Evolutionary conservation across 2,888 invertebrate species (phyloP), one percentile per base, ranked within the genome.

Genomic region (Pheosia gnoma): DNA sequence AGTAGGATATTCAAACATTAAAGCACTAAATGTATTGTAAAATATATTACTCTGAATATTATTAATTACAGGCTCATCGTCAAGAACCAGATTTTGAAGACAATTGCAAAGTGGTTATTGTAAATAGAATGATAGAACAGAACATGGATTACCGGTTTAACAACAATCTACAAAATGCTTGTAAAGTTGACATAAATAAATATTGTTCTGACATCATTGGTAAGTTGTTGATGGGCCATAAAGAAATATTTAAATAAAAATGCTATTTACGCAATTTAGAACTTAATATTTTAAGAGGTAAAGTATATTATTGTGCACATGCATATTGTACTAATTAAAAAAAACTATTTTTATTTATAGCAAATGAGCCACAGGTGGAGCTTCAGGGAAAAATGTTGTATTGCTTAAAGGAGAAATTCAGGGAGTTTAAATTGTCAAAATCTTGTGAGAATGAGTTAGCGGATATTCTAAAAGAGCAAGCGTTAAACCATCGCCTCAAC

Each of bases 91-190:
- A 95, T 36, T 98, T 98, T 88, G 97, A 97, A 83, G 95, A 96
- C 61, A 96, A 96, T 69, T 99, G 99, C 83, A 96, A 96, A 81
- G 91, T 95, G 60, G 95, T 98, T 25, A 96, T 99, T n/a, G 94
- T 97, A 0, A 96, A 97, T 81, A 95, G 98, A 74, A 96, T 98
- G 95, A 96, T 98, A 70, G 97, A 98, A 86, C 98, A 98, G 86
- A 97, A 97, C 82, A 95, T 96, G 63, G 99, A 99, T 89, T 98
- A 97, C 80, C 95, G 98, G 66, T 96, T 99, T 67, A 98, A 99
- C 91, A 97, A 97, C 4, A 95, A 96, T 37, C 93, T 99, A 62
- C 96, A 97, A 84, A 95, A 95, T 75, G 95, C 96, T 11, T 99
- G 99, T 83, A 95, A 95, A 71, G 85, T 93, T 67, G 99, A 99